Base-by-base conservation (phyloP, 2,888 invertebrate genomes). In the Caenorhabditis zanzibari region DNA sequence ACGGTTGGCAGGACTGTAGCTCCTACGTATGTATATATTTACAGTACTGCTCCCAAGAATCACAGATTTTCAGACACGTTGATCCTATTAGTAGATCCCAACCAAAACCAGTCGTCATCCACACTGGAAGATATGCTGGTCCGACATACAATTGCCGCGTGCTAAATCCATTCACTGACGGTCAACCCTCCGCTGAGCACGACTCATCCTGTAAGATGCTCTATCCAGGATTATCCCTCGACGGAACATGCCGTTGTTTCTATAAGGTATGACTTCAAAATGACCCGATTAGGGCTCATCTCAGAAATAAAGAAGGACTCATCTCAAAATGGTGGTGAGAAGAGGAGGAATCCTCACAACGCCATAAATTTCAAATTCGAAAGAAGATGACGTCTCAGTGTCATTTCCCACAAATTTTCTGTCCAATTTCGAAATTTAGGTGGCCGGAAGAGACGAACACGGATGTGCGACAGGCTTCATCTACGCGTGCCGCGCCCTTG, bases 131-230 rank as follows among this genome's bases (percentile, higher is more conserved):
- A 28, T 56, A 69, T 73, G 52, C 69, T 64, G 87, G 87, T 2
- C 87, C 87, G 28, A 87, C 87, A 24, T 87, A 82, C 61, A 87
- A 87, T 38, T 87, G 87, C 58, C 83, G 87, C 28, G 86, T 87
- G 2, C 61, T 87, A 16, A 87, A 87, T 52, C 87, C 87, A 7
- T 86, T 83, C 76, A 82, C 82, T 14, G 87, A 87, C 64, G 87
- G 87, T 12, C 44, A 61, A 16, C 76, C 85, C 14, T 85, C 86
- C 9, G 9, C 64, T 6, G 86, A 87, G 69, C 87, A 87, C 80
- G 83, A 87, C 61, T 22, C 47, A 47, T 73, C 75, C 19, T 87
- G 87, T 61, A 74, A 83, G 59, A 87, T 87, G 87, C 63, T 82
- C 12, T 87, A 86, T 71, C 87, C 87, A 5, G 87, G 87, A 75